These are phyloP conservation scores for Eulemur rubriventer DNA, from an alignment of 2,797 vertebrate genomes.

Conservation along the genomic window DNA sequence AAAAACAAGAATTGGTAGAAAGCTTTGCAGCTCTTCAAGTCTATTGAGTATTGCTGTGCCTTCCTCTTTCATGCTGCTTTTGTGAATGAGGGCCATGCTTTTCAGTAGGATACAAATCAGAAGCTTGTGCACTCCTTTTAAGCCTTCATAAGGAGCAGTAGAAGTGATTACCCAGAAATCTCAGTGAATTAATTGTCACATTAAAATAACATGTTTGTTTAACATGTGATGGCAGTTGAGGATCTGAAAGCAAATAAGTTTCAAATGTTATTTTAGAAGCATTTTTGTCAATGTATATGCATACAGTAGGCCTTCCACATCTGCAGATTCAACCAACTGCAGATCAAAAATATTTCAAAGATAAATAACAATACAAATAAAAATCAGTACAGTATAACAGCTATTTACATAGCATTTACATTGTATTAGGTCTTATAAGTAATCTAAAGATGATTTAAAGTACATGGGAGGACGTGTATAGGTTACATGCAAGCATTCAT, in stretches of 20 bases:
- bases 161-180: neutral
- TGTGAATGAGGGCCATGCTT: neutral
- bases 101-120: neutral
- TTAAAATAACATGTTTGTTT: slow-evolving; percentile 12
- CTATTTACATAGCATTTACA: neutral
- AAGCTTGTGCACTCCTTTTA: neutral
- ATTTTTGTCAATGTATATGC: neutral
- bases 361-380: neutral
- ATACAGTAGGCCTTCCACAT: neutral
- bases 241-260: slow-evolving; percentile 28
- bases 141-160: neutral
- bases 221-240: neutral
- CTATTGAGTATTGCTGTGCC: neutral
- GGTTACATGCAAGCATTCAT: neutral
- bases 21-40: neutral
- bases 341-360: neutral
- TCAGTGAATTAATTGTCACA: neutral
- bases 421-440: neutral
- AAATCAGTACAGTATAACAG: neutral
- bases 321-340: neutral
- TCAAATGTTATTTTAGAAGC: slow-evolving; percentile 18
- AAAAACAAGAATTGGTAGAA: neutral
- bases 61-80: neutral
- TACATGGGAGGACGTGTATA: too few species aligned
- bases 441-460: neutral